Evolutionary conservation across 2,113 vertebrate species (phyloP).

Genomic region (Sisor rabdophorus): DNA sequence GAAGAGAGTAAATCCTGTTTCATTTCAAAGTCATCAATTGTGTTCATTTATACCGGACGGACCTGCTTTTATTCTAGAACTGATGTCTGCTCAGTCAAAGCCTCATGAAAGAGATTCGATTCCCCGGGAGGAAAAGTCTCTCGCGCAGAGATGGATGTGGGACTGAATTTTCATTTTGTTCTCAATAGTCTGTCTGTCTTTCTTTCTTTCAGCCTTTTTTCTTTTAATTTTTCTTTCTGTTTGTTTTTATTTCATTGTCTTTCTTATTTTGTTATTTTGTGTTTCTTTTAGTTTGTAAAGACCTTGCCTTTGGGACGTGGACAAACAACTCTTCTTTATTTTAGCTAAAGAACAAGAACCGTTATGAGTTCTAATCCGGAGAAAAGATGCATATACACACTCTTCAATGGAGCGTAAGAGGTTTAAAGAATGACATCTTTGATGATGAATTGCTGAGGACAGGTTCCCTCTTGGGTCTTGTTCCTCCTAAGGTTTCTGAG

Average conservation of each 20-base stretch:
- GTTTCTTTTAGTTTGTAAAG: too few relatives aligned
- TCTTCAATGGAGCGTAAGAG: too few relatives aligned
- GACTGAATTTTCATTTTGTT: slow-evolving; percentile 14
- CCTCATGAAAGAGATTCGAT: slow-evolving; percentile 16
- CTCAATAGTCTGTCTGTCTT: background rate
- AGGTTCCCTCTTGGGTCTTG: too few relatives aligned
- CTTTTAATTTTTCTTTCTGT: too few relatives aligned
- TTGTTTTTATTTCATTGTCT: too few relatives aligned
- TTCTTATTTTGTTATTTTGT: too few relatives aligned
- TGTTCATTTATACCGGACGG: slow-evolving; percentile 23
- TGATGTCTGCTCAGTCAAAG: slow-evolving; percentile 14
- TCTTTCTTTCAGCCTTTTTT: background rate
- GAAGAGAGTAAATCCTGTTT: slow-evolving; percentile 19
- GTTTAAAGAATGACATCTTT: too few relatives aligned
- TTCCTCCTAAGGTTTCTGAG: too few relatives aligned
- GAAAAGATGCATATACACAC: background rate
- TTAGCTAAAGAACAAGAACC: slow-evolving; percentile 1
- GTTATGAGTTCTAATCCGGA: background rate
- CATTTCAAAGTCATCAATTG: slow-evolving; percentile 36
- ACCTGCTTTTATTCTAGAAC: slow-evolving; percentile 26
- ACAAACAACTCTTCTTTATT: slow-evolving; percentile 1
- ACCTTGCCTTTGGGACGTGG: background rate
- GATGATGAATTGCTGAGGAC: too few relatives aligned
- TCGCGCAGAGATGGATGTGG: slow-evolving; percentile 9
- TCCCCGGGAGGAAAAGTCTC: slow-evolving; percentile 12